Evolutionary conservation across 2,797 vertebrate genomes (phyloP), one percentile per base, ranked within the genome.

Genomic region (Enoplosus armatus): DNA sequence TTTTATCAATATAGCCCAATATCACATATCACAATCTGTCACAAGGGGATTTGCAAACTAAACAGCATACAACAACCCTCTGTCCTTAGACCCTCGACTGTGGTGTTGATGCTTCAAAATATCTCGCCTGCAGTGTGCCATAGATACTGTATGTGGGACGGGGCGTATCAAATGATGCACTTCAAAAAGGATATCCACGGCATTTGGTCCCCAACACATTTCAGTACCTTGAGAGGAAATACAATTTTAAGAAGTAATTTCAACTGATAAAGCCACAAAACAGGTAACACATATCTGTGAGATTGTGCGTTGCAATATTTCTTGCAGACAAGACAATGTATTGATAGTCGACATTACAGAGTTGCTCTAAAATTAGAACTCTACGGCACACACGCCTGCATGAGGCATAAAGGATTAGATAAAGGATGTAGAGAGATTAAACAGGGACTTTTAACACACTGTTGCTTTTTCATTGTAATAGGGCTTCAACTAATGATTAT

Each of bases 191-290:
- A 58, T 24, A 29, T 62, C 29, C 5, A 3, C 16, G 7, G 50
- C n/a, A 45, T 64, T 59, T 59, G 58, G 55, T 63, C 26, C 27
- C 50, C 6, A 68, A n/a, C 45, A 60, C 41, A 55, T 63, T 65
- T 56, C 18, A 27, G 3, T 18, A 59, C 55, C 71, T 79, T 62
- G 55, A 85, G 66, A 55, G 45, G 31, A 75, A 80, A 82, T 51
- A 11, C 35, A 76, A 69, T 24, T 22, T 64, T 12, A 80, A 66
- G 18, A 59, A 53, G 18, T 20, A 53, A 31, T 75, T 65, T 65
- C 53, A 82, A 65, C 58, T 66, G 62, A 83, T 47, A 29, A 45
- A 60, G 31, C 20, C 58, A 67, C 18, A 65, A 33, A 70, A 58
- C 4, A 16, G 31, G 59, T 12, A 31, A 27, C 10, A 1, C 26